Conservation (phyloP, 2,888 invertebrate species). For the Athrips mouffetella region DNA sequence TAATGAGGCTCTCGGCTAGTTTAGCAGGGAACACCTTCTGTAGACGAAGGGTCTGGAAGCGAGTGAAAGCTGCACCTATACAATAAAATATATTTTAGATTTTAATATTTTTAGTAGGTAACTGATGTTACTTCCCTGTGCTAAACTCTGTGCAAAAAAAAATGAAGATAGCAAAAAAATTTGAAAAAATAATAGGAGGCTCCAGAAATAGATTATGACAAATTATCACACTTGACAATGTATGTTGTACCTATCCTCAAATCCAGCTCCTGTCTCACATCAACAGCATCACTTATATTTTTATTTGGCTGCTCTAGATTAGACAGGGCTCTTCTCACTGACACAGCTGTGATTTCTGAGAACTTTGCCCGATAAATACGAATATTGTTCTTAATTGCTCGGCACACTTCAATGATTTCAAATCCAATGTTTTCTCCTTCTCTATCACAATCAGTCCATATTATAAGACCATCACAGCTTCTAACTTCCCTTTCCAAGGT, state of each 20-base stretch:
- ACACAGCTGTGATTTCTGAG: conserved; percentile 95
- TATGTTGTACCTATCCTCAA: conserved; percentile 86
- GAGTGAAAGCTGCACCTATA: conserved; percentile 97
- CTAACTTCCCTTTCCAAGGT: conserved; percentile 84
- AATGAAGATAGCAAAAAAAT: too few species aligned
- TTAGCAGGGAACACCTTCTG: conserved; percentile 87
- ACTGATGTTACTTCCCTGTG: too few species aligned
- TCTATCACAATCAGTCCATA: conserved; percentile 99
- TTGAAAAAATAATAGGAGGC: too few species aligned
- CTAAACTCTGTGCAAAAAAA: too few species aligned
- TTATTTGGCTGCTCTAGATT: conserved; percentile 89
- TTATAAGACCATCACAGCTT: conserved; percentile 86
- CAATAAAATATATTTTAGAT: conserved; percentile 13
- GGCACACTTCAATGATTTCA: conserved; percentile 96
- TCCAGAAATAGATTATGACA: too few species aligned
- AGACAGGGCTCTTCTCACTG: conserved; percentile 88
- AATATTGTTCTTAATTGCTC: conserved; percentile 84
- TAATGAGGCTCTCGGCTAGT: conserved; percentile 88
- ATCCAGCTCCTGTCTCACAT: conserved; percentile 94
- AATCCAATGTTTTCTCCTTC: conserved; percentile 99
- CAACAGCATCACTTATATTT: conserved; percentile 93
- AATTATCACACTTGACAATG: too few species aligned
- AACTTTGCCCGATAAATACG: conserved; percentile 91
- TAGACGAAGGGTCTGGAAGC: conserved; percentile 95
- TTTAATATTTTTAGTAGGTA: too few species aligned